phyloP scores from a whole-genome alignment of 2,797 vertebrate genomes.

The Craterocephalus amniculus region DNA sequence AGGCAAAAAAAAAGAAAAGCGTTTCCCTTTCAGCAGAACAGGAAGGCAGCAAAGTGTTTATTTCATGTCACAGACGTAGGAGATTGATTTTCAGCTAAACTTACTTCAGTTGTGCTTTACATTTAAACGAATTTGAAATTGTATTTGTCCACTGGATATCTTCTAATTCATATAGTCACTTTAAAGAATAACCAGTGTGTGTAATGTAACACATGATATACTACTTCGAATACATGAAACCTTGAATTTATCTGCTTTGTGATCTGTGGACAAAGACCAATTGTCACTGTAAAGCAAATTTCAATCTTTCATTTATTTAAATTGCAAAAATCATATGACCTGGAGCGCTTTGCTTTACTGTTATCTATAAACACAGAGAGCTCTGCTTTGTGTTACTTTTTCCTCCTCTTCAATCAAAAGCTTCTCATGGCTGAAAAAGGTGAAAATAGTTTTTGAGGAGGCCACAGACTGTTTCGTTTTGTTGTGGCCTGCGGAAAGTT shows the following conservation, averaged over 20 bases:
- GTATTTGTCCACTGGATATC: neutral
- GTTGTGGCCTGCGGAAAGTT: no score
- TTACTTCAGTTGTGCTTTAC: neutral
- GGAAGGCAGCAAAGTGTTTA: neutral
- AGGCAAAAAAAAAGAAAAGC: neutral
- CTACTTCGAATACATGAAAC: neutral
- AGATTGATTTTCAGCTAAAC: neutral
- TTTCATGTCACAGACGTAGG: no score
- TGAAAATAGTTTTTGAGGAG: no score
- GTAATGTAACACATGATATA: neutral
- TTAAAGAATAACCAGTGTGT: neutral
- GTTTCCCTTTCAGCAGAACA: constrained; percentile 41
- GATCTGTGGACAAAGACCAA: neutral
- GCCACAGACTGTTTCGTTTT: no score
- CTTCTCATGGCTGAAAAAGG: no score
- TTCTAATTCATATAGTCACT: neutral
- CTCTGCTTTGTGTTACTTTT: no score
- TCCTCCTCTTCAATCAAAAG: no score
- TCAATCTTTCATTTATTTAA: neutral
- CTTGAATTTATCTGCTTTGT: neutral
- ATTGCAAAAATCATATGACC: no score
- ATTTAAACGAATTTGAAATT: neutral
- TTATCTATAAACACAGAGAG: no score
- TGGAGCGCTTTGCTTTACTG: no score
- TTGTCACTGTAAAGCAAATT: neutral